Evolutionary conservation across 1,140 invertebrate species (phyloP), one percentile per base, ranked within the genome.

Genomic region (Heliconius himera): DNA sequence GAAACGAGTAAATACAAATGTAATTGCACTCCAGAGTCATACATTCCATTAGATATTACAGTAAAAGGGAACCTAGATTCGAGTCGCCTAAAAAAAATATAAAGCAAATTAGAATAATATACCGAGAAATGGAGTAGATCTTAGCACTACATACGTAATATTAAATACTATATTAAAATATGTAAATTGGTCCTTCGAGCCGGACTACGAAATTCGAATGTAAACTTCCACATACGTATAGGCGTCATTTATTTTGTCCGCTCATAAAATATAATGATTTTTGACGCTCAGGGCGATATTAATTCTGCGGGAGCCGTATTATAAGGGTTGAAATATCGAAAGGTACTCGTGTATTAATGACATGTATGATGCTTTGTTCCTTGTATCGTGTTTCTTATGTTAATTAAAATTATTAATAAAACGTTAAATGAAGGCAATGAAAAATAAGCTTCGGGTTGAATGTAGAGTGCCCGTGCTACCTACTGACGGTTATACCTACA

Each of bases 231-330:
- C 88, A 85, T 93, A 94, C 88, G 86, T 93, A 94, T 92, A 93
- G 91, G 90, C 89, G 88, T 85, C 93, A 93, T 93, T 93, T 94
- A 92, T 93, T 94, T 91, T 82, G 89, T 84, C 88, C 91, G 86
- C 83, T 81, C 90, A 92, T 94, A 93, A 94, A 94, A 93, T 94
- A 93, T 94, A 93, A 94, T 94, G 90, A 93, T 93, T 94, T 94
- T 93, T 93, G 92, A 91, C 91, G 88, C 89, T 87, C 84, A 87
- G 81, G 84, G 88, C 85, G 83, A 87, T 92, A 91, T 92, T 93
- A 92, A 94, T 92, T 89, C 88, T 91, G 89, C 84, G 90, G 91
- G 83, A 83, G 81, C 81, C 76, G 81, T 85, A 86, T 86, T 85
- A 86, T 83, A 84, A 79, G 83, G 83, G 86, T 85, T 81, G 87